Percentiles rank a stretch among this genome's conserved stretches.
phyloP scores from a whole-genome alignment of 2,113 vertebrate species.

The Otolemur garnettii region DNA sequence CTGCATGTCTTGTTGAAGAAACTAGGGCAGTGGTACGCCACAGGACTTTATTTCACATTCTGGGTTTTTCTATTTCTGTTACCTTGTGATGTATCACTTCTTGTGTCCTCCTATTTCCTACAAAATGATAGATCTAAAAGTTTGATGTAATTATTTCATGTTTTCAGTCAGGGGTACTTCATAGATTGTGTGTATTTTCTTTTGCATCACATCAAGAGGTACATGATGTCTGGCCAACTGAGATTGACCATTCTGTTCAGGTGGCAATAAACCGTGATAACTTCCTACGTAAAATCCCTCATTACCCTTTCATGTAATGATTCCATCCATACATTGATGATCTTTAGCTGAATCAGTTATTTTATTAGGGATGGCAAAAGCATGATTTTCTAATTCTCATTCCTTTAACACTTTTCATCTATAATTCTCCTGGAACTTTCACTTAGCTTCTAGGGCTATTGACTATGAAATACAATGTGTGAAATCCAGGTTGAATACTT shows the following conservation, averaged over 20 bases:
- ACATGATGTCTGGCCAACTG: background rate
- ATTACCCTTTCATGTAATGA: slow-evolving; percentile 12
- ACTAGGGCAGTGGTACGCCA: background rate
- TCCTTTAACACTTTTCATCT: slow-evolving; percentile 55
- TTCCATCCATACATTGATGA: slow-evolving; percentile 41
- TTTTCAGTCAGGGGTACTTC: slow-evolving; percentile 7
- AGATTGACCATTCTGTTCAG: background rate
- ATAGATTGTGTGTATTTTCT: slow-evolving; percentile 37
- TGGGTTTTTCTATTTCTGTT: slow-evolving; percentile 46
- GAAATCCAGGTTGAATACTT: background rate
- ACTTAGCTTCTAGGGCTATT: background rate
- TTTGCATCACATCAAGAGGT: background rate
- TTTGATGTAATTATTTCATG: slow-evolving; percentile 37
- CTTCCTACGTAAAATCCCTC: slow-evolving; percentile 39
- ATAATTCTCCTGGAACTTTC: background rate
- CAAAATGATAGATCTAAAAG: slow-evolving; percentile 47
- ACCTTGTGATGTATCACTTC: slow-evolving; percentile 13
- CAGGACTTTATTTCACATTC: background rate
- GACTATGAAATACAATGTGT: slow-evolving; percentile 29
- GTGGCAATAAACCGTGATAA: background rate
- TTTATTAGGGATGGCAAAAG: slow-evolving; percentile 37
- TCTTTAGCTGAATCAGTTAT: background rate
- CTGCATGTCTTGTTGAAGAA: slow-evolving; percentile 8
- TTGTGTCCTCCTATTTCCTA: background rate
- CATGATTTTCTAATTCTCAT: slow-evolving; percentile 52